These are phyloP conservation scores for Noctua fimbriata DNA, from an alignment of 2,888 invertebrate species.

Conservation along the genomic window DNA sequence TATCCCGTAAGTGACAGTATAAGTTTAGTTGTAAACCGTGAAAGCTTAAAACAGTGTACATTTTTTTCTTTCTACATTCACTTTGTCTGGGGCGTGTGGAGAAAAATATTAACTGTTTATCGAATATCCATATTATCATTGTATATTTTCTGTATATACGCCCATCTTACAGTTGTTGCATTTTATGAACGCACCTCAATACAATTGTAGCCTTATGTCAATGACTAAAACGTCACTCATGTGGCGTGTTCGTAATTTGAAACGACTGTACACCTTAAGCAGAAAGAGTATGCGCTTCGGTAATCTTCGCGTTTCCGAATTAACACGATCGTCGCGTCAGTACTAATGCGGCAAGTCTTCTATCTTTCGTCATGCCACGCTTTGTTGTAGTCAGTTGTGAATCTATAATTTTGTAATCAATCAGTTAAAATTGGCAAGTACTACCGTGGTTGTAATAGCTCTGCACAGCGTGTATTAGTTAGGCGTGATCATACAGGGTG, in stretches of 20 bases:
- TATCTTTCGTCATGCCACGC: neutral
- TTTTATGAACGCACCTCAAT: neutral
- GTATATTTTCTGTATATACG: conserved; percentile 21
- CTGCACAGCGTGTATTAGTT: too few species aligned
- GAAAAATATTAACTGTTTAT: neutral
- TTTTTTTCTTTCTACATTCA: too few species aligned
- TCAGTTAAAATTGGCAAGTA: neutral
- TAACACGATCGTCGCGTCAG: neutral
- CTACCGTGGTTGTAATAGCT: too few species aligned
- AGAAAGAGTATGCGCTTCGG: conserved; percentile 2
- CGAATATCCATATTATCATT: conserved; percentile 1
- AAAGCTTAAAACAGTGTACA: too few species aligned
- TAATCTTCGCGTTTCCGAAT: conserved; percentile 1
- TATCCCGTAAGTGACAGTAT: too few species aligned
- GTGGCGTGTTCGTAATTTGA: neutral
- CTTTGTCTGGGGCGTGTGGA: neutral
- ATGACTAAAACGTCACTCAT: neutral
- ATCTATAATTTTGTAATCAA: neutral
- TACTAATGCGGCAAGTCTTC: neutral
- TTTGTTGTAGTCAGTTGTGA: neutral
- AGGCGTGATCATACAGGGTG: too few species aligned
- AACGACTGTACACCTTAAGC: neutral
- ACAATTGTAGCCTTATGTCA: neutral
- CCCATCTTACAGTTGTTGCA: conserved; percentile 1
- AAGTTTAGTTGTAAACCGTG: too few species aligned